Conservation (phyloP, 1,140 invertebrate species). For the Mizuhopecten yessoensis region DNA sequence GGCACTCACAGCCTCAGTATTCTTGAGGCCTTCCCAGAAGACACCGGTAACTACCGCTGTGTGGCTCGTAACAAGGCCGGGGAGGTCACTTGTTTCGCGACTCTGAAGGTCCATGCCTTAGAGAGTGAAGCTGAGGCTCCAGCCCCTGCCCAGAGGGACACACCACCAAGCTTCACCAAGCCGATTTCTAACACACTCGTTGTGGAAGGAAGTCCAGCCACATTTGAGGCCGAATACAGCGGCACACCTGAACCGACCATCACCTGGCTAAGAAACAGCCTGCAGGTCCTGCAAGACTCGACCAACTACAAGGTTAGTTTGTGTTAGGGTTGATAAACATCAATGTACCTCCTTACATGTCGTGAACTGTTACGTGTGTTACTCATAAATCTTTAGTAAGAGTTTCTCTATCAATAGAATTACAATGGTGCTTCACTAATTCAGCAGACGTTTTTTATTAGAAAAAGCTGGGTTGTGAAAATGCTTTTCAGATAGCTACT, state of each 20-base stretch:
- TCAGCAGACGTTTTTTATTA: too few relatives aligned
- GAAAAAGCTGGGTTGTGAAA: too few relatives aligned
- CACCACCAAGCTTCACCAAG: slow-evolving; percentile 97
- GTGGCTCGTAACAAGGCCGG: slow-evolving; percentile 90
- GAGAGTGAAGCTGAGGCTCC: slow-evolving; percentile 94
- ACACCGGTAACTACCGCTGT: slow-evolving; percentile 96
- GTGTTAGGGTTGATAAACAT: neutral
- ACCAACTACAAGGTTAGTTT: slow-evolving; percentile 78
- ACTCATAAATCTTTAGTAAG: too few relatives aligned
- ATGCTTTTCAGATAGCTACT: too few relatives aligned
- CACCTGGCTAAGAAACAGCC: slow-evolving; percentile 98
- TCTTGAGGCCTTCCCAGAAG: slow-evolving; percentile 85
- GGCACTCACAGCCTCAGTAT: slow-evolving; percentile 90
- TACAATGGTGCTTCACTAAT: too few relatives aligned
- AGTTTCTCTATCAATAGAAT: too few relatives aligned
- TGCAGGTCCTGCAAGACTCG: slow-evolving; percentile 83
- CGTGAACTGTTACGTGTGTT: neutral
- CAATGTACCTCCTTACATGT: neutral
- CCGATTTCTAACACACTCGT: slow-evolving; percentile 81
- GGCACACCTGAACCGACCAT: slow-evolving; percentile 98
- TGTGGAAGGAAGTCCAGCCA: slow-evolving; percentile 87
- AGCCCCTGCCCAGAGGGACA: slow-evolving; percentile 90
- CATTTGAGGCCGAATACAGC: slow-evolving; percentile 97
- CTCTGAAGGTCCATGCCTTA: slow-evolving; percentile 84
- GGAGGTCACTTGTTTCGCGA: slow-evolving; percentile 78